A percentile compares a stretch with the other conserved stretches of the same genome.
Evolutionary conservation across 2,113 vertebrate species (phyloP).

Genomic region (Oceanites oceanicus): DNA sequence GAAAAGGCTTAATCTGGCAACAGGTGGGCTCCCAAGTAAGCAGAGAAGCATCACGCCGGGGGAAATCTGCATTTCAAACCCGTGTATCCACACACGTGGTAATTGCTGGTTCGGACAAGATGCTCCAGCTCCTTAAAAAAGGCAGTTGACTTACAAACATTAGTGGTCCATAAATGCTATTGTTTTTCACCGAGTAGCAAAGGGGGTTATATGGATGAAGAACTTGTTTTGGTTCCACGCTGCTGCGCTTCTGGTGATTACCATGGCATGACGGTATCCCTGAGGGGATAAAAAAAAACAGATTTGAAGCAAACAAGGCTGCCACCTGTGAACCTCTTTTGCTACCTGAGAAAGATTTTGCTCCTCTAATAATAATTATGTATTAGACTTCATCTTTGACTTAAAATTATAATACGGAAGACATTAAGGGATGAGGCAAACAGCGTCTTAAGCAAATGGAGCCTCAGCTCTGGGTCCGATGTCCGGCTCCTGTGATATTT

Average conservation of each 20-base stretch:
- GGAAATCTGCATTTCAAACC: not conserved
- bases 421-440: not conserved
- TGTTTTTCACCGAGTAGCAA: not conserved
- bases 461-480: not conserved
- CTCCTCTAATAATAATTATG: not conserved
- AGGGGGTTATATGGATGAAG: not conserved
- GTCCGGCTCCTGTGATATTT: rapidly evolving
- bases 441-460: not conserved
- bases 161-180: not conserved
- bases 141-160: not conserved
- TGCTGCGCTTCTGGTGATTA: not conserved
- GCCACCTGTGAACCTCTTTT: not conserved
- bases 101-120: not conserved
- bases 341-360: not conserved
- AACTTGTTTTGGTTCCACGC: not conserved
- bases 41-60: not conserved
- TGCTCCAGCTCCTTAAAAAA: not conserved
- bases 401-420: not conserved
- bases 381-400: not conserved
- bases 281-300: not conserved
- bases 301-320: not conserved
- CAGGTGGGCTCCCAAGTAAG: not conserved
- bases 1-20: not conserved
- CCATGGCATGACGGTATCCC: not conserved
- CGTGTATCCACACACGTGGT: rapidly evolving